phyloP scores from a whole-genome alignment of 2,888 invertebrate genomes.

The Dorcus parallelipipedus region DNA sequence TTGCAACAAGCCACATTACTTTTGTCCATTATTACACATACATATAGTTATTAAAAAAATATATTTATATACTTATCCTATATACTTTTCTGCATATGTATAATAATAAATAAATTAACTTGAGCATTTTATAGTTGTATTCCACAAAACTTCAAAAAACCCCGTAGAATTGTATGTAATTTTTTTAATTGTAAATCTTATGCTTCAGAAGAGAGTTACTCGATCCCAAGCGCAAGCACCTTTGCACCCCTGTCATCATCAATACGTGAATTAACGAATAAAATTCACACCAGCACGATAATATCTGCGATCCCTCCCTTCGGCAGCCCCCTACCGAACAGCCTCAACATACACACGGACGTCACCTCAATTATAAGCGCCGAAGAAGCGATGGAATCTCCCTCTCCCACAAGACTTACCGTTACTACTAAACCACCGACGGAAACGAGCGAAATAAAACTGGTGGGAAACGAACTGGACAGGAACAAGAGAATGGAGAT shows the following conservation, averaged over 20 bases:
- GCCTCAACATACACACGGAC: conserved; percentile 46
- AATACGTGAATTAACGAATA: conserved; percentile 40
- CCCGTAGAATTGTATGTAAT: too few relatives aligned
- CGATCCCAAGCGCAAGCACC: conserved; percentile 8
- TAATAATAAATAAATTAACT: too few relatives aligned
- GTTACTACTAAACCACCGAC: not conserved
- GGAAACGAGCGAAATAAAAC: conserved; percentile 15
- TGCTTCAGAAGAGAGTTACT: conserved; percentile 9
- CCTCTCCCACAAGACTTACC: conserved; percentile 57
- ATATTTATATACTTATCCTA: too few relatives aligned
- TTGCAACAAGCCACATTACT: too few relatives aligned
- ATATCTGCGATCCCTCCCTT: conserved; percentile 39
- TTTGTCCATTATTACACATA: too few relatives aligned
- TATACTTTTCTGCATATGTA: too few relatives aligned
- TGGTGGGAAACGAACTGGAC: conserved; percentile 34
- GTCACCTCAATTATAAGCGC: conserved; percentile 56
- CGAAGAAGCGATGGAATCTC: conserved; percentile 73
- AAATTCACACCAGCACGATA: conserved; percentile 41
- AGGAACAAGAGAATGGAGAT: conserved; percentile 56
- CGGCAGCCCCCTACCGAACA: conserved; percentile 30
- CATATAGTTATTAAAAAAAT: too few relatives aligned
- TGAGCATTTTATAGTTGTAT: too few relatives aligned
- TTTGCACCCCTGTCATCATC: conserved; percentile 30
- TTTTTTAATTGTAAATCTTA: too few relatives aligned
- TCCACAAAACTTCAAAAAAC: too few relatives aligned